Evolutionary conservation across 2,888 invertebrate genomes (phyloP), one percentile per base, ranked within the genome.

Genomic region (Polydesmus complanatus): DNA sequence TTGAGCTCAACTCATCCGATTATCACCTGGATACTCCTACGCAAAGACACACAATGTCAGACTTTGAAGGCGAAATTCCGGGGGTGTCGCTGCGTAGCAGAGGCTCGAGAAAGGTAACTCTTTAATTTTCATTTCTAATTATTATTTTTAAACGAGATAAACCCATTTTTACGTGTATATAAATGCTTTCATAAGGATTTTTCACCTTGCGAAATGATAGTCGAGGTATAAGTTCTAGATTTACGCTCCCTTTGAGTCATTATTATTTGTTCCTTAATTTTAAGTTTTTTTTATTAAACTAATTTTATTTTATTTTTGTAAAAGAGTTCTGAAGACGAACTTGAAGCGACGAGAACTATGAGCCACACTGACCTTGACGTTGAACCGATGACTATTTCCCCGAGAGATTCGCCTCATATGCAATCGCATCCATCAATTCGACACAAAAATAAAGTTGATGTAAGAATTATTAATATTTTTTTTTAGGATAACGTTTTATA

Each of bases 121-220:
- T 1, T 25, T 21, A 25, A 14, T 5, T 54, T 3, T 3, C 54
- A 18, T 54, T n/a, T n/a, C 11, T 54, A 54, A 27, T 23, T 54
- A 25, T 54, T 11, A 54, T 54, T 25, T n/a, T 18, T 8, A 51
- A 21, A n/a, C n/a, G 5, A 21, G 51, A 51, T 19, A 14, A 51
- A 14, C 54, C 50, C 37, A 61, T 61, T 37, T 51, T 56, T 21
- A n/a, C n/a, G n/a, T n/a, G n/a, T n/a, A n/a, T n/a, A n/a, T n/a
- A n/a, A n/a, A n/a, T n/a, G n/a, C n/a, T n/a, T n/a, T 54, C 60
- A 47, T 54, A 60, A 58, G 61, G 61, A 58, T n/a, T 50, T 51
- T n/a, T 47, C 27, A 11, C 49, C 27, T 14, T 58, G 25, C 50
- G 58, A 58, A 23, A 58, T 58, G 49, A 58, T 58, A 23, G 25